Evolutionary conservation across 2,797 vertebrate species (phyloP), one percentile per base, ranked within the genome.

Genomic region (Cynodonichthys magdalenae): DNA sequence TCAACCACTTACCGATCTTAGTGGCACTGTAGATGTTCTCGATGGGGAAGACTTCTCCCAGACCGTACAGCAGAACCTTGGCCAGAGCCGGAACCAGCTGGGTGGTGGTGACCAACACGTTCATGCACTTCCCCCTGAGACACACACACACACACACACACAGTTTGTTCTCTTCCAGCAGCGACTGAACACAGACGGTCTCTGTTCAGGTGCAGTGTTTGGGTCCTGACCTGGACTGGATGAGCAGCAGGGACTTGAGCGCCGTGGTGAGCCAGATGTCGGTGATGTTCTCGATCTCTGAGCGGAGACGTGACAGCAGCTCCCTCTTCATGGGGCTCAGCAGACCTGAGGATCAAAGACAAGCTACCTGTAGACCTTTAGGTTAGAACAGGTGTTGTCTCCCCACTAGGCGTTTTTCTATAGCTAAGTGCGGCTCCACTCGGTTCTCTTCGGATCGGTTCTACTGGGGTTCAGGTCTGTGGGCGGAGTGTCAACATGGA

Each of bases 21-120:
- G 97, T 99, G 84, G 97, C 97, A 44, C 97, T 99, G 90, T 99
- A 99, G 92, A 99, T 98, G 90, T 97, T 99, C 87, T 99, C 96
- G 12, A 99, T 95, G 66, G 97, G 96, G 86, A 99, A 99, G 71
- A 98, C 92, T 27, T 97, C 94, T 64, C 96, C 97, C 74, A 99
- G 85, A 53, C 97, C 97, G 39, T 99, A 99, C 1, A 99, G 93
- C 60, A 99, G 93, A 84, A 99, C 97, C 81, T 99, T 99, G 57
- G 97, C 97, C 87, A 99, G 92, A 55, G 97, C 97, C 31, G 97
- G 97, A 77, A 99, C 97, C 82, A 99, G 93, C 59, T 99, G 97
- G 31, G 97, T 99, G 65, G 97, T 99, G 58, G 97, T 99, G 82
- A 99, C 98, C 87, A 99, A 82, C 73, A 99, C 92, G 63, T 99